Evolutionary conservation across 2,797 vertebrate species (phyloP), one percentile per base, ranked within the genome.

Genomic region (Jordanella pulchra): DNA sequence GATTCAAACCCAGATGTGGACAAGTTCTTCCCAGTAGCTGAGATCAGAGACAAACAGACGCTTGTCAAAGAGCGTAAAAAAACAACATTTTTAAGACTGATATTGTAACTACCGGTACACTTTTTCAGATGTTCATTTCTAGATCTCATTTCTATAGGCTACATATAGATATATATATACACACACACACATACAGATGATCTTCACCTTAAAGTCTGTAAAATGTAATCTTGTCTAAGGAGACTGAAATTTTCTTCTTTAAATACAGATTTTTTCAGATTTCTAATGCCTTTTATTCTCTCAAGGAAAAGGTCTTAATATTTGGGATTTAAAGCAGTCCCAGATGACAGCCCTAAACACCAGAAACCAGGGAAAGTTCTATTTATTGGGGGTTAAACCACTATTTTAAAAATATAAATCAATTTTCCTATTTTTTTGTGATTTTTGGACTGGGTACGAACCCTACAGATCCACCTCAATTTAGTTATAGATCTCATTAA

Each of bases 1-100:
- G 54, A 78, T 86, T 85, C 60, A 76, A 77, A 87, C 69, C 61
- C 65, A 81, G 77, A 89, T 88, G 87, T 86, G 84, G 78, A 86
- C 50, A 67, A 53, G 76, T 70, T 63, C 82, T 70, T 63, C 82
- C 67, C 78, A 77, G 78, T 67, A 84, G 78, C 65, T 84, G 63
- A 80, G 58, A 78, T 61, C 15, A 27, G 7, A 13, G 5, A 39
- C 5, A 39, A 39, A 39, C 35, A 39, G 35, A 39, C 0, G 35
- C 35, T 39, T 39, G 9, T 28, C 28, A 28, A 32, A 32, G 17
- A 58, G 55, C 28, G 55, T 7, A 45, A 12, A 45, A 15, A 11
- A 7, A 39, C 5, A 39, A n/a, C n/a, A n/a, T n/a, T n/a, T n/a
- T n/a, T n/a, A n/a, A n/a, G n/a, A n/a, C n/a, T n/a, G 35, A 39